Evolutionary conservation across 2,797 vertebrate species (phyloP).

Genomic region (Triplophysa bombifrons): DNA sequence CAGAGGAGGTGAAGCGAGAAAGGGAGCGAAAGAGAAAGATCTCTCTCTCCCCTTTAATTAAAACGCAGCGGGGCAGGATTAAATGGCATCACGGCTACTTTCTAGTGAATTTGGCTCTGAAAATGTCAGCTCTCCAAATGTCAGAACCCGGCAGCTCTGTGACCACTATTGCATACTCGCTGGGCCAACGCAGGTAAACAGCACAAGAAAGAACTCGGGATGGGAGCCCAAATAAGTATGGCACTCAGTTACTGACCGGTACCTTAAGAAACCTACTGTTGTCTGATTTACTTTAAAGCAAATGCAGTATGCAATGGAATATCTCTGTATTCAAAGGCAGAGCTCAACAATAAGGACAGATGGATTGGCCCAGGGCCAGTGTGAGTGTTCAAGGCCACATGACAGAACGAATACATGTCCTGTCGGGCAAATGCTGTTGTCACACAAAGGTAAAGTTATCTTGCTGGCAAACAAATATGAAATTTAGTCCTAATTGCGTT

Average conservation of each 20-base stretch:
- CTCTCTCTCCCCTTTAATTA: constrained; percentile 53
- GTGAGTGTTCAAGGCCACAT: neutral
- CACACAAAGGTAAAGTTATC: neutral
- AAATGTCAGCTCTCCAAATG: constrained; percentile 65
- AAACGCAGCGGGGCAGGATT: constrained; percentile 55
- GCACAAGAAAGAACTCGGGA: neutral
- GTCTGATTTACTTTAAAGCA: constrained; percentile 6
- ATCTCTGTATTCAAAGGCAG: neutral
- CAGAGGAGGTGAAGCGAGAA: constrained; percentile 11
- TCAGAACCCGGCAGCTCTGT: constrained; percentile 44
- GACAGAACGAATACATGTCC: neutral
- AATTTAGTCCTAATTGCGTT: neutral
- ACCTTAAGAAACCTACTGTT: neutral
- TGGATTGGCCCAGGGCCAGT: neutral
- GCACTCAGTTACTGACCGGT: neutral
- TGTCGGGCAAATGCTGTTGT: neutral
- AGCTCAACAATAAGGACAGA: neutral
- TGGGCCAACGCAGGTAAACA: neutral
- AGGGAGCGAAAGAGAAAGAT: constrained; percentile 22
- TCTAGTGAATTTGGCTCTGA: constrained; percentile 48
- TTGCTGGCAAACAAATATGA: neutral
- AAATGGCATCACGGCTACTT: constrained; percentile 55
- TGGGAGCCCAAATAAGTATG: neutral
- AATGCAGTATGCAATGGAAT: neutral
- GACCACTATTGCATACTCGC: neutral